Evolutionary conservation across 2,113 vertebrate species (phyloP).

Genomic region (Podiceps cristatus): DNA sequence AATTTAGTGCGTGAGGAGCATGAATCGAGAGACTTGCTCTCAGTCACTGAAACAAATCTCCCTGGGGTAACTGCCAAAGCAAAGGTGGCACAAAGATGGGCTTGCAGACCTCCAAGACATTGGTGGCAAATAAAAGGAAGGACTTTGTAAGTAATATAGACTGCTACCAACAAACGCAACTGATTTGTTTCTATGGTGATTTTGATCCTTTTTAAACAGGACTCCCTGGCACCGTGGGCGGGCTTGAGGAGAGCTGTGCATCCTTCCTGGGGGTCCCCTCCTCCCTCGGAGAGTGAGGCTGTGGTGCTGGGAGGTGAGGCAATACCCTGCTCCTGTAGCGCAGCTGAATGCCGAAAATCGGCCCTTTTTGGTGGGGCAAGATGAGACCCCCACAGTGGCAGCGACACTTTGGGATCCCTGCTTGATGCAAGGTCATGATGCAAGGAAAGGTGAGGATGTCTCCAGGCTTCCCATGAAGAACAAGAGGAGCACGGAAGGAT

Average conservation of each 20-base stretch:
- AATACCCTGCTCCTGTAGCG: background rate
- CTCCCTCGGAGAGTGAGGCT: background rate
- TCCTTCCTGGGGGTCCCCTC: background rate
- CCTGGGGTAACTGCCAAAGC: background rate
- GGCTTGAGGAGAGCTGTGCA: background rate
- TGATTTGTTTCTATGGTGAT: accelerated
- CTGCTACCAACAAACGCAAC: background rate
- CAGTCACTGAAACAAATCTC: background rate
- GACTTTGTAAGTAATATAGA: background rate
- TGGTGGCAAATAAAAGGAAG: background rate
- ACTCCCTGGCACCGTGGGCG: background rate
- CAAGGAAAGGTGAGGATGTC: background rate
- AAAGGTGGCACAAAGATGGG: background rate
- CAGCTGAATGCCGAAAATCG: background rate
- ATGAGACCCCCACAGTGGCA: too few relatives aligned
- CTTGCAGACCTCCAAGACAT: accelerated
- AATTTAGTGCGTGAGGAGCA: accelerated
- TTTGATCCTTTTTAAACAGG: background rate
- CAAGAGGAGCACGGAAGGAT: background rate
- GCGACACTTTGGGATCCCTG: background rate
- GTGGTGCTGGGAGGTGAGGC: accelerated
- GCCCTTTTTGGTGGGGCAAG: background rate
- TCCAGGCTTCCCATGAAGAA: background rate
- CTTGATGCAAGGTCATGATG: background rate
- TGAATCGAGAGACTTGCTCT: background rate